Base-by-base conservation (phyloP, 2,888 invertebrate species). In the Tenthredo livida region DNA sequence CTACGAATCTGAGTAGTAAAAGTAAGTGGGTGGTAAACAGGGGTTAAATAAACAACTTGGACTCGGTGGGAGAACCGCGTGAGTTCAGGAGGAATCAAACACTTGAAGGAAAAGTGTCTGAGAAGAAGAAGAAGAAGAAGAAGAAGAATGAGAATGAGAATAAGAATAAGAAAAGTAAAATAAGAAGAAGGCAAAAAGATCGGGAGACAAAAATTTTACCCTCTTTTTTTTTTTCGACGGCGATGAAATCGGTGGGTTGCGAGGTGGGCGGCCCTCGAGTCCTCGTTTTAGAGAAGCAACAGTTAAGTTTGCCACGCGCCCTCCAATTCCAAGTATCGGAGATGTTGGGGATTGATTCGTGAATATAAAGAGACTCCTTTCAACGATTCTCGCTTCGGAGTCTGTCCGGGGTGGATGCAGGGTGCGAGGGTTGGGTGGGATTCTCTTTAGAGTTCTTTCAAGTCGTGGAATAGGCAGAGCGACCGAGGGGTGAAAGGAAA, bases 281-380 rank as follows among this genome's bases (percentile, higher is more conserved):
- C 33, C 21, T 43, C 73, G 73, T 43, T 73, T 73, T 73, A 43
- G 40, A 43, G 73, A 85, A 86, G 87, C 87, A 87, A 87, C 87
- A 87, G 86, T 86, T 86, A 86, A 86, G 82, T 87, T 84, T 54
- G 78, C 67, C 80, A 77, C 77, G 67, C 85, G 84, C 86, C 85
- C 77, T 77, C 77, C 50, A 80, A 72, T 84, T 86, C 47, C 37
- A 43, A 61, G 58, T 86, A 86, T 78, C 85, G 87, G 61, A 86
- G 86, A 86, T 86, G 86, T 84, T 50, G 84, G 25, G 85, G 85
- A 86, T 87, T 87, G 87, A 87, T 87, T 87, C 87, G 87, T 78
- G 87, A 87, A 85, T 87, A 85, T 85, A 86, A 85, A 84, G 85
- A 85, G 85, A 86, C 84, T 61, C 58, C 80, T 80, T 80, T 80